These are phyloP conservation scores for Corythaeola cristata DNA, from an alignment of 2,113 vertebrate species.

Conservation along the genomic window DNA sequence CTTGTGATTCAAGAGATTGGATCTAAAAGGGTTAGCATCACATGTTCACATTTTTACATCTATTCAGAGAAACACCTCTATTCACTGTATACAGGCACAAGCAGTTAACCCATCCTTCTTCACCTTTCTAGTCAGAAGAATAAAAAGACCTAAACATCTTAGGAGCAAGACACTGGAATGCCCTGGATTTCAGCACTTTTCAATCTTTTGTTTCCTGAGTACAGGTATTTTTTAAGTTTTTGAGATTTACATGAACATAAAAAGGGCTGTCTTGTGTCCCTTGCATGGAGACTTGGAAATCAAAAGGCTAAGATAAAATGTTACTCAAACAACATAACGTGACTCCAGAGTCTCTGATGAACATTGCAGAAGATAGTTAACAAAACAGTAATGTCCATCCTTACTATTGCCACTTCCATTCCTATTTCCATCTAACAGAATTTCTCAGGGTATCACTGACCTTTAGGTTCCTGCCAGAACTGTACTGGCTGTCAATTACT, in stretches of 20 bases:
- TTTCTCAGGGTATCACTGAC: not conserved
- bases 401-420: not conserved
- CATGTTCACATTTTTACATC: not conserved
- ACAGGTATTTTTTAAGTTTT: not conserved
- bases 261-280: not conserved
- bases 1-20: not conserved
- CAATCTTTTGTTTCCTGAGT: not conserved
- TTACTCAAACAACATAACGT: not conserved
- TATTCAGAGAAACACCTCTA: not conserved
- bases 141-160: not conserved
- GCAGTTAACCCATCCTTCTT: not conserved
- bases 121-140: not conserved
- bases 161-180: not conserved
- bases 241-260: not conserved
- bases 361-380: not conserved
- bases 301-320: not conserved
- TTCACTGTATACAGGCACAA: not conserved
- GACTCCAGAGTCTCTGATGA: not conserved
- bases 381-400: not conserved
- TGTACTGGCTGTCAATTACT: not conserved
- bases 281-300: not conserved
- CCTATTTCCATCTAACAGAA: not conserved
- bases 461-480: not conserved
- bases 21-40: not conserved
- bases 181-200: not conserved